Evolutionary conservation across 1,140 invertebrate species (phyloP).

Genomic region (Asobara japonica): DNA sequence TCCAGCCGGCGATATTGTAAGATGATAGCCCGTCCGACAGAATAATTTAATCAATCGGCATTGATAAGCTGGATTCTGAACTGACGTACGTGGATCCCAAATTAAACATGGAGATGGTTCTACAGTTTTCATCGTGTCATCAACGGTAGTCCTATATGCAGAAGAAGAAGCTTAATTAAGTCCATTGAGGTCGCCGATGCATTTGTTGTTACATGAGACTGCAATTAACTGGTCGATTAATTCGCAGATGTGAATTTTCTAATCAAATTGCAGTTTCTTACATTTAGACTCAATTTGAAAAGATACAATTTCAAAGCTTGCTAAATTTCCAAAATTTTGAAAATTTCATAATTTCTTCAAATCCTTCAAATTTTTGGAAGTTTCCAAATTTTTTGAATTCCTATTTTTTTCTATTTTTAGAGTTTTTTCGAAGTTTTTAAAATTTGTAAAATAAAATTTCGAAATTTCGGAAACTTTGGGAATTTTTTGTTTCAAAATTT

Average conservation of each 20-base stretch:
- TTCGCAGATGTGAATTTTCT: neutral
- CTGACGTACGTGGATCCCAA: conserved; percentile 50
- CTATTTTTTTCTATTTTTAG: too few relatives aligned
- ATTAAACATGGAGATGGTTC: conserved; percentile 39
- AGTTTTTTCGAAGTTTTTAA: too few relatives aligned
- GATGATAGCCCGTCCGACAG: conserved; percentile 69
- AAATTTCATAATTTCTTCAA: too few relatives aligned
- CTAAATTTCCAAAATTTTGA: too few relatives aligned
- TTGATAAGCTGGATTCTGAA: conserved; percentile 50
- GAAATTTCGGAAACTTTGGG: too few relatives aligned
- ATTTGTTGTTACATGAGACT: conserved; percentile 14
- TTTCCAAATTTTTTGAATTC: too few relatives aligned
- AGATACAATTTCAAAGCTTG: too few relatives aligned
- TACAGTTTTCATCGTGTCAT: conserved; percentile 14
- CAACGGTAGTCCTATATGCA: conserved; percentile 10
- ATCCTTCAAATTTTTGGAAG: too few relatives aligned
- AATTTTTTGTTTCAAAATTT: too few relatives aligned
- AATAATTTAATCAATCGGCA: conserved; percentile 66
- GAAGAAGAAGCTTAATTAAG: neutral
- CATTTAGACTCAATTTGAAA: too few relatives aligned
- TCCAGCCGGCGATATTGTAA: conserved; percentile 68
- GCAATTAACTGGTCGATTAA: neutral
- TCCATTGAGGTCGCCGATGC: conserved; percentile 10
- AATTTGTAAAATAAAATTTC: too few relatives aligned
- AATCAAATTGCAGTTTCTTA: too few relatives aligned